These are phyloP conservation scores for Lottia gigantea DNA, from an alignment of 2,888 invertebrate species.

Conservation along the genomic window DNA sequence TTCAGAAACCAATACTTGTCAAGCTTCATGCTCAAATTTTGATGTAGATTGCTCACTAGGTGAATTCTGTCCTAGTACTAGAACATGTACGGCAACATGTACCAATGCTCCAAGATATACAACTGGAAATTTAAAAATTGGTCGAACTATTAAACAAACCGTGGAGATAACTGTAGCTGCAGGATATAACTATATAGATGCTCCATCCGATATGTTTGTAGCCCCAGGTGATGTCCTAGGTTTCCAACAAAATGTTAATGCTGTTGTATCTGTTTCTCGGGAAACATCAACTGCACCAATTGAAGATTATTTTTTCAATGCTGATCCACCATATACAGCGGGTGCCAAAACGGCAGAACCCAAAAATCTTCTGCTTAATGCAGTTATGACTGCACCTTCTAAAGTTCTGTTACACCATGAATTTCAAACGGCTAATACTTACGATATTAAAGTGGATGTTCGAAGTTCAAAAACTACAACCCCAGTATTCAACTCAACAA, in stretches of 20 bases:
- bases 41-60: conserved; percentile 12
- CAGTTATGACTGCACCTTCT: not conserved
- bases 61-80: conserved; percentile 21
- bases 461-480: conserved; percentile 19
- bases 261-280: conserved; percentile 23
- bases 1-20: conserved; percentile 37
- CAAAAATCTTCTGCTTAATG: not conserved
- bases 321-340: not conserved
- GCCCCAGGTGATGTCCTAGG: conserved; percentile 47
- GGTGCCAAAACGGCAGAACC: not conserved
- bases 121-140: conserved; percentile 4
- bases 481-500: conserved; percentile 15
- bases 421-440: not conserved
- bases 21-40: conserved; percentile 22
- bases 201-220: conserved; percentile 24
- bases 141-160: not conserved
- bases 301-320: conserved; percentile 1
- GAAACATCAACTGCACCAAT: not conserved
- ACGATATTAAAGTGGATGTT: conserved; percentile 1
- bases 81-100: not conserved
- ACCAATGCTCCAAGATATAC: not conserved
- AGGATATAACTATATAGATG: not conserved
- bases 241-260: conserved; percentile 26
- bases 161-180: not conserved
- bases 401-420: not conserved